A percentile compares a stretch with the other conserved stretches of the same genome.
Conservation (phyloP, 2,797 vertebrate species). For the Tolypeutes matacus region DNA sequence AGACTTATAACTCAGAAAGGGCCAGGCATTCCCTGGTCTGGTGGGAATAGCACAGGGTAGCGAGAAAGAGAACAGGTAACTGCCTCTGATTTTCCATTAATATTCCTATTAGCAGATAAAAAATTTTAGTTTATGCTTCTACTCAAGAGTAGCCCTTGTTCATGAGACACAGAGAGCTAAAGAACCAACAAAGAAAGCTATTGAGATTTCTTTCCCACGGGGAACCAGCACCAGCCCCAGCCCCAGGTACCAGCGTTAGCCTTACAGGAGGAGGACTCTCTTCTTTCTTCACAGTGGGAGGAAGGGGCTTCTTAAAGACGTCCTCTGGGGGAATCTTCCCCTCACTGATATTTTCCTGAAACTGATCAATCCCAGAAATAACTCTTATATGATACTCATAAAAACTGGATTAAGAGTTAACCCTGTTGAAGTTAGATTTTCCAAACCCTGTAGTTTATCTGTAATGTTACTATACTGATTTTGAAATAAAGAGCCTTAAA, state of each 20-base stretch:
- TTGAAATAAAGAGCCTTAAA: constrained; percentile 49
- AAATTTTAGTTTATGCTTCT: not conserved
- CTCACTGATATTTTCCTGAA: constrained; percentile 87
- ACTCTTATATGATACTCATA: not conserved
- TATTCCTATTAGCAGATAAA: not conserved
- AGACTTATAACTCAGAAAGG: constrained; percentile 37
- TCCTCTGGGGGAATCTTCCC: constrained; percentile 90
- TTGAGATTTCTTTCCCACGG: not conserved
- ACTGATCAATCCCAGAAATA: constrained; percentile 75
- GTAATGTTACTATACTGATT: not conserved
- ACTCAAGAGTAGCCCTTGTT: not conserved
- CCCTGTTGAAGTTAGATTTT: constrained; percentile 41
- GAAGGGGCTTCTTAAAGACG: constrained; percentile 97
- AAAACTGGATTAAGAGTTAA: constrained; percentile 48
- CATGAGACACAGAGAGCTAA: not conserved
- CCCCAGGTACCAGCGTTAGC: not conserved
- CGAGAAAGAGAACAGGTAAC: not conserved
- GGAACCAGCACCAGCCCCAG: not conserved
- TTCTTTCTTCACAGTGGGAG: constrained; percentile 95
- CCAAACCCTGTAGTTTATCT: not conserved
- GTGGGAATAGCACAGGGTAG: not conserved
- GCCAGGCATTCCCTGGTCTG: not conserved
- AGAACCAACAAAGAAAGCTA: not conserved
- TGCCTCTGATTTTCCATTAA: not conserved
- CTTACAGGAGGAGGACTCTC: constrained; percentile 92